Evolutionary conservation across 2,797 vertebrate genomes (phyloP), one percentile per base, ranked within the genome.

Genomic region (Eremophila alpestris): DNA sequence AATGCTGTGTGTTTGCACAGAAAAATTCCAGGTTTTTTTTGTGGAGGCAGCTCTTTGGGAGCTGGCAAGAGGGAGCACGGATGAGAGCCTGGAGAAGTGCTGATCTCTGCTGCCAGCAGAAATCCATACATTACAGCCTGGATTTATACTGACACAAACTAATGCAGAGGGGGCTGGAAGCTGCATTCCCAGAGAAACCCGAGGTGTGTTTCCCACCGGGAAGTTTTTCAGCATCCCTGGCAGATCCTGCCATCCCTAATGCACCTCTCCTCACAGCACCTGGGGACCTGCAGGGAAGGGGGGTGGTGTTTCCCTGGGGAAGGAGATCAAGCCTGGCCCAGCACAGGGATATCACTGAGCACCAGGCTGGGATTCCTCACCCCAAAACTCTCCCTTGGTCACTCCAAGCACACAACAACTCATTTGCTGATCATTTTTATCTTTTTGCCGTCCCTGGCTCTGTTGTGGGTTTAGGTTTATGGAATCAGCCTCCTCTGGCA

Each of bases 51-150:
- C 29, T 89, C 74, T 87, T 68, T 45, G 58, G 92, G 76, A 93
- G 69, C 65, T 93, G 81, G 91, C 85, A 89, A 56, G 20, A 38
- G 65, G 43, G 67, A 89, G 60, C 46, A 29, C 36, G 36, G 74
- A 87, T 10, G 78, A 52, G 48, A 87, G 68, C 56, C 71, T 74
- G 74, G 87, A 86, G 83, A 76, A 60, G 26, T 36, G 81, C 48
- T 93, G 62, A 80, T 86, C 46, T 65, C 58, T 75, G 55, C 71
- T 96, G 88, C 90, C 93, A 94, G 64, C 36, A 95, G 65, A 97
- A 96, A 78, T 43, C 74, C 34, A 30, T 43, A 38, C 59, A 12
- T 18, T 19, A 8, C 43, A 11, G 60, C 60, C 26, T 4, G 11
- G 70, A 92, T 82, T 85, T 30, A 4, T 38, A 26, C 7, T 73